Evolutionary conservation across 2,113 vertebrate genomes (phyloP).

Genomic region (Odobenus rosmarus): DNA sequence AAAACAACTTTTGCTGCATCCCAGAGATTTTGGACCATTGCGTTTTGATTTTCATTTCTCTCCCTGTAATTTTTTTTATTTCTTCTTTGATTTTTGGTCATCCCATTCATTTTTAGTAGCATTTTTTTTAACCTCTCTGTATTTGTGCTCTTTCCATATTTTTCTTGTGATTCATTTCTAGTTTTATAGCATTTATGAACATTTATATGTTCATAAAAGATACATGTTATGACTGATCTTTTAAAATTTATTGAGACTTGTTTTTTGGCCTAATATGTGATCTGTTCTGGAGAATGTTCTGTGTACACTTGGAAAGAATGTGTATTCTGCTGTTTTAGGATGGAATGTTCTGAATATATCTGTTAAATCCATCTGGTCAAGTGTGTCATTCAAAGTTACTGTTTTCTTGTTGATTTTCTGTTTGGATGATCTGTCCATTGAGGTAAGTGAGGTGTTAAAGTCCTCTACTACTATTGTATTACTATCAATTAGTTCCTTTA

Average conservation of each 20-base stretch:
- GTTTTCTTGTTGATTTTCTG: not conserved
- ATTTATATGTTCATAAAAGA: not conserved
- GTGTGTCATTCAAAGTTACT: not conserved
- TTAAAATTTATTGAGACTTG: not conserved
- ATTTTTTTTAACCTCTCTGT: not conserved
- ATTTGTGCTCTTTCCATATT: not conserved
- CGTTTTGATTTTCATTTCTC: not conserved
- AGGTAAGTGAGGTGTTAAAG: not conserved
- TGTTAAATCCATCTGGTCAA: not conserved
- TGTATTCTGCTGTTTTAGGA: not conserved
- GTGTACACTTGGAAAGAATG: not conserved
- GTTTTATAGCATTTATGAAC: not conserved
- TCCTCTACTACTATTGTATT: not conserved
- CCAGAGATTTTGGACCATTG: not conserved
- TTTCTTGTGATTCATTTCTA: not conserved
- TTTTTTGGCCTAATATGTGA: not conserved
- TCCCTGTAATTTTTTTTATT: not conserved
- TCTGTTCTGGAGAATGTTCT: not conserved
- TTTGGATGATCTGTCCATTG: not conserved
- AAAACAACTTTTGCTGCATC: not conserved
- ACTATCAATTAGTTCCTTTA: not conserved
- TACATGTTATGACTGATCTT: not conserved
- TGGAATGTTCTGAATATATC: not conserved
- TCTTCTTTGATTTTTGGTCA: not conserved
- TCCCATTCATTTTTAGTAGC: not conserved